Conservation (phyloP, 2,113 vertebrate genomes). For the Solenodon paradoxus region DNA sequence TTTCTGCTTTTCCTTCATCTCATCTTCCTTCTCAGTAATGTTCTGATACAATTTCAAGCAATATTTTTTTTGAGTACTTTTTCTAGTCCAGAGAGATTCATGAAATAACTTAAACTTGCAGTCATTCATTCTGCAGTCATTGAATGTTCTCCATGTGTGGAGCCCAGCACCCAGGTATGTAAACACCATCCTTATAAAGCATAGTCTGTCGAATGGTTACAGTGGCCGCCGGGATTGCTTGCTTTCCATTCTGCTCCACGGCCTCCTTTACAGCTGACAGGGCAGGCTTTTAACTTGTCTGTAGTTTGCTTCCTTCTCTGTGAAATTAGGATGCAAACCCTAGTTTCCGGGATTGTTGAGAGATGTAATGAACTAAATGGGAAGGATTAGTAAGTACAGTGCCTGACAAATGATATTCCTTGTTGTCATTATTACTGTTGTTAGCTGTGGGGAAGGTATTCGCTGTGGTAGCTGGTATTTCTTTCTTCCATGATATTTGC, state of each 20-base stretch:
- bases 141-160: background rate
- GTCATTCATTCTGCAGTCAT: background rate
- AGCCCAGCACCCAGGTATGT: background rate
- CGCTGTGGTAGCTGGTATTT: background rate
- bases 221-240: background rate
- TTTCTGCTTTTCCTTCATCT: background rate
- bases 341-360: background rate
- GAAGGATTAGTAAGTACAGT: background rate
- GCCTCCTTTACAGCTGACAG: background rate
- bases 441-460: background rate
- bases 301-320: background rate
- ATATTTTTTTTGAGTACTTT: background rate
- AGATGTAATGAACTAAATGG: background rate
- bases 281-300: background rate
- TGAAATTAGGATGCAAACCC: background rate
- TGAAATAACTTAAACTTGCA: background rate
- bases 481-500: background rate
- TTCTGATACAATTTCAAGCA: background rate
- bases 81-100: background rate
- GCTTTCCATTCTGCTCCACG: rapidly evolving
- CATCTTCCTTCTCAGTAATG: background rate
- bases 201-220: background rate
- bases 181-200: background rate
- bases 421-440: background rate
- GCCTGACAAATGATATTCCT: background rate